Conservation (phyloP, 2,797 vertebrate species). For the Mycteria americana region DNA sequence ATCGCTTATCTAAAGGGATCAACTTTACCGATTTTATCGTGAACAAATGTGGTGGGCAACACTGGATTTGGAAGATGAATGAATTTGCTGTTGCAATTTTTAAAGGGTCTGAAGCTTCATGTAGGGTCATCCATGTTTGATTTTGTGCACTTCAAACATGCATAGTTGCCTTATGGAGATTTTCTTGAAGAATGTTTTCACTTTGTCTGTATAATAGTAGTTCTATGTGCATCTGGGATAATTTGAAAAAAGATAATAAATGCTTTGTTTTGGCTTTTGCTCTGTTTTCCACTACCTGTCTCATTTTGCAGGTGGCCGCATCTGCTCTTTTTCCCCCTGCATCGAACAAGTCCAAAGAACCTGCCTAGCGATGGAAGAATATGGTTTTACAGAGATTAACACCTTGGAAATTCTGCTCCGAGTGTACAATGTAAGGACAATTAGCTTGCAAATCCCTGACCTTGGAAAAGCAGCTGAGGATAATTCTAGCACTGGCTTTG, state of each 20-base stretch:
- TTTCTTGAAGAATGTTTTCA: background rate
- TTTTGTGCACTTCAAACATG: background rate
- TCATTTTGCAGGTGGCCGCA: conserved; percentile 83
- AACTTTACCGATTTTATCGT: background rate
- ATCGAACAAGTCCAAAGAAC: conserved; percentile 97
- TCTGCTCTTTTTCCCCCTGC: conserved; percentile 96
- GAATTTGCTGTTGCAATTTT: background rate
- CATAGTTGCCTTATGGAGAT: background rate
- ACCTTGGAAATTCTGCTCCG: conserved; percentile 91
- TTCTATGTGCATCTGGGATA: background rate
- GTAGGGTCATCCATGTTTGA: background rate
- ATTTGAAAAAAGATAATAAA: background rate
- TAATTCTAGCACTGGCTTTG: background rate
- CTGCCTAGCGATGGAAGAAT: conserved; percentile 80
- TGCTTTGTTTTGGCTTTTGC: background rate
- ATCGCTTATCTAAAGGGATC: background rate
- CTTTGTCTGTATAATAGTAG: background rate
- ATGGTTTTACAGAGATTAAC: conserved; percentile 88
- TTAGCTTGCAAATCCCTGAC: conserved; percentile 86
- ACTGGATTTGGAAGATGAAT: background rate
- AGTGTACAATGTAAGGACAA: conserved; percentile 85
- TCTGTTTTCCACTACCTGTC: background rate
- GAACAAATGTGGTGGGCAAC: background rate
- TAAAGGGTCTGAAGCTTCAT: background rate
- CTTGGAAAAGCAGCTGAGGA: conserved; percentile 79